phyloP scores from a whole-genome alignment of 2,113 vertebrate species.

The Clinocottus analis region DNA sequence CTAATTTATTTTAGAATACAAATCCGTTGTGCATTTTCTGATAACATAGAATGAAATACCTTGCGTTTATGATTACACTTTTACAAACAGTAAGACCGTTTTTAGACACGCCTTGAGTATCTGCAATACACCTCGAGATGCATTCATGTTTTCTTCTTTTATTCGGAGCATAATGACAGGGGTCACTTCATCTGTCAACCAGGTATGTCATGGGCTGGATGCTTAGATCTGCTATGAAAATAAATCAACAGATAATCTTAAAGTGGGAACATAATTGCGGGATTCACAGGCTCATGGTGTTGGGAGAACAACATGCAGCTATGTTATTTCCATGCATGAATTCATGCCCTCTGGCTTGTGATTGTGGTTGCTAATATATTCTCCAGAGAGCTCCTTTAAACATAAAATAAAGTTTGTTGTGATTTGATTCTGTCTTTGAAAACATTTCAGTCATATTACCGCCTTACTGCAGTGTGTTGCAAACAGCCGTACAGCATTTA shows the following conservation, averaged over 20 bases:
- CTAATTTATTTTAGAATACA: neutral
- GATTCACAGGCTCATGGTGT: conserved; percentile 10
- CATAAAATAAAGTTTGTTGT: conserved; percentile 44
- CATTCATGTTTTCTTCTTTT: neutral
- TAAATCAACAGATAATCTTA: neutral
- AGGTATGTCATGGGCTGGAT: neutral
- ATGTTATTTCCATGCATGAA: conserved; percentile 39
- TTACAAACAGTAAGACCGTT: neutral
- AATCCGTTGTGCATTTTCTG: neutral
- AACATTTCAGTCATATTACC: conserved; percentile 11
- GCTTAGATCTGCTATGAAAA: neutral
- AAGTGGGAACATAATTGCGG: neutral
- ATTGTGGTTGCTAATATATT: conserved; percentile 44
- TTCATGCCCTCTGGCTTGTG: conserved; percentile 37
- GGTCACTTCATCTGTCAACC: neutral
- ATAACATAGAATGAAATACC: neutral
- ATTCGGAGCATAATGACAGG: neutral
- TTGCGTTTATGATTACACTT: neutral
- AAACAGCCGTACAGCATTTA: conserved; percentile 14
- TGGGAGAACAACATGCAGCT: conserved; percentile 40
- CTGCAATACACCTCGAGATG: neutral
- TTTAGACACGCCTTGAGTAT: neutral
- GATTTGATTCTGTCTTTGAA: conserved; percentile 22
- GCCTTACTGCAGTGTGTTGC: neutral
- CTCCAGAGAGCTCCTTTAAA: conserved; percentile 47